phyloP scores from a whole-genome alignment of 2,797 vertebrate genomes.

The Gadopsis marmoratus region DNA sequence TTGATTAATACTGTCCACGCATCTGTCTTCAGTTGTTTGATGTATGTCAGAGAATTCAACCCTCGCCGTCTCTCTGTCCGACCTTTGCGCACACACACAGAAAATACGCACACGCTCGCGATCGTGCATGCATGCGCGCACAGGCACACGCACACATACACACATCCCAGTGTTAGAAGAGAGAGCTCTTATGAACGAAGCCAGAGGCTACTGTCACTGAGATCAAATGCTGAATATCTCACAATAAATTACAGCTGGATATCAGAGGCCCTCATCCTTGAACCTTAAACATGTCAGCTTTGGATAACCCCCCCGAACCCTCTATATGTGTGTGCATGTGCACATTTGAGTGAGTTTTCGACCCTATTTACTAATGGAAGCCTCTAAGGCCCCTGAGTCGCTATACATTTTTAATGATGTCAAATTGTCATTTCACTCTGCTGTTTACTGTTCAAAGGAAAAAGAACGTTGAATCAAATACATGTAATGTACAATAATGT shows the following conservation, averaged over 20 bases:
- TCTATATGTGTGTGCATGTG: constrained; percentile 28
- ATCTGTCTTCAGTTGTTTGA: constrained; percentile 96
- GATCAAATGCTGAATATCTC: constrained; percentile 92
- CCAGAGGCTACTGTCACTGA: constrained; percentile 94
- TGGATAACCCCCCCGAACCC: constrained; percentile 79
- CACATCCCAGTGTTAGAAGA: constrained; percentile 40
- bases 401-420: constrained; percentile 84
- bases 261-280: constrained; percentile 86
- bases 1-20: constrained; percentile 97
- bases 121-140: constrained; percentile 2
- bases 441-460: constrained; percentile 76
- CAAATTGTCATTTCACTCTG: constrained; percentile 81
- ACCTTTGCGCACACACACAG: constrained; percentile 54
- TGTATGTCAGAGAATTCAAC: constrained; percentile 94
- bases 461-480: constrained; percentile 53
- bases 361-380: constrained; percentile 86
- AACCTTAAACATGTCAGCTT: constrained; percentile 83
- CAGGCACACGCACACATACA: not conserved
- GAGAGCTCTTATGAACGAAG: constrained; percentile 82
- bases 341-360: constrained; percentile 74
- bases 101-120: constrained; percentile 14
- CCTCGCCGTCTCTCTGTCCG: constrained; percentile 73
- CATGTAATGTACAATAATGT: constrained; percentile 28
- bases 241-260: constrained; percentile 95
- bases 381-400: constrained; percentile 74